A percentile compares a stretch with the other conserved stretches of the same genome.
These are phyloP conservation scores for Antidorcas marsupialis DNA, from an alignment of 2,113 vertebrate genomes.

Conservation along the genomic window DNA sequence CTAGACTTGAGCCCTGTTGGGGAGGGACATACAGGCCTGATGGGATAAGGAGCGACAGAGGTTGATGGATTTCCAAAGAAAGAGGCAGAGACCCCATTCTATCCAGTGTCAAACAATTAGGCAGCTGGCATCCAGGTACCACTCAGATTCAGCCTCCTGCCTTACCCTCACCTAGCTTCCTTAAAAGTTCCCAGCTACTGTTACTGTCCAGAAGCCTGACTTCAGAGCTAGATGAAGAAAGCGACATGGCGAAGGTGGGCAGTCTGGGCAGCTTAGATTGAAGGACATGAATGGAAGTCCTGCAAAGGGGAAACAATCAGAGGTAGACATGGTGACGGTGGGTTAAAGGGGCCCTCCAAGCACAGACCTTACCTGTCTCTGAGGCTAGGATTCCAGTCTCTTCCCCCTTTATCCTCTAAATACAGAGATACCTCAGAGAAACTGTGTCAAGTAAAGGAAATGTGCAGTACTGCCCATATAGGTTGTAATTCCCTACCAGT, in stretches of 20 bases:
- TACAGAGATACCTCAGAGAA: neutral
- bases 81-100: neutral
- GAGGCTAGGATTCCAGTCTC: neutral
- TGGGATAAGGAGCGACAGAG: neutral
- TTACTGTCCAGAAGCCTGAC: slow-evolving; percentile 23
- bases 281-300: slow-evolving; percentile 12
- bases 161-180: slow-evolving; percentile 25
- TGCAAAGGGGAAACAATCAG: slow-evolving; percentile 41
- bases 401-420: neutral
- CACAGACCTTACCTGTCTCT: neutral
- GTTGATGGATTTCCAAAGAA: neutral
- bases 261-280: slow-evolving; percentile 21
- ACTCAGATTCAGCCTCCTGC: slow-evolving; percentile 1
- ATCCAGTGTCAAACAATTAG: neutral
- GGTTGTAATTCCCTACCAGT: neutral
- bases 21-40: neutral
- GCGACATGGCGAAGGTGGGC: neutral
- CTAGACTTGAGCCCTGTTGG: neutral
- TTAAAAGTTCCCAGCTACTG: slow-evolving; percentile 45
- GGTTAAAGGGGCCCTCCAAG: neutral
- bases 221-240: slow-evolving; percentile 46
- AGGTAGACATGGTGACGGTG: neutral
- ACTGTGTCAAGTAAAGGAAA: neutral
- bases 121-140: neutral
- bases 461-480: neutral